phyloP scores from a whole-genome alignment of 1,140 invertebrate genomes.

The Diorhabda sublineata region DNA sequence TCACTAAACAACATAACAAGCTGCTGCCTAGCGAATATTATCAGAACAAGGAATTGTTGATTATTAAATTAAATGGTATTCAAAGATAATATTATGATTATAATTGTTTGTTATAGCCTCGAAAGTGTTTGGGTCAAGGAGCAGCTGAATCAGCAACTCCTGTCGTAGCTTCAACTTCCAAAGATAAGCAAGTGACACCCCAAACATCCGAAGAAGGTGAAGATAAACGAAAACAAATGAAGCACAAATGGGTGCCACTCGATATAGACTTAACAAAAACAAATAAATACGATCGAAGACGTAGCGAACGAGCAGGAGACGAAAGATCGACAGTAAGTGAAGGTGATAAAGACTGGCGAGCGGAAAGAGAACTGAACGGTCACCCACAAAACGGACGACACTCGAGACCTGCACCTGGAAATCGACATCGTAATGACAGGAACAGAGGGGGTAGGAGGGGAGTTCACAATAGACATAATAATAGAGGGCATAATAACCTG shows the following conservation, averaged over 20 bases:
- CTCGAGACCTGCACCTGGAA: constrained; percentile 35
- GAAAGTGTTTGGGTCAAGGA: background rate
- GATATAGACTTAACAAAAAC: constrained; percentile 63
- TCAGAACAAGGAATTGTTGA: too few relatives aligned
- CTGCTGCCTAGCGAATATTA: too few relatives aligned
- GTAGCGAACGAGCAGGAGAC: constrained; percentile 30
- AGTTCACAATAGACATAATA: constrained; percentile 32
- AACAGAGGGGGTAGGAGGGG: constrained; percentile 39
- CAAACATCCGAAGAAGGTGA: constrained; percentile 28
- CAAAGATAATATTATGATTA: too few relatives aligned
- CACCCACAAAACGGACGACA: constrained; percentile 23
- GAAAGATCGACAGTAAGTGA: constrained; percentile 43
- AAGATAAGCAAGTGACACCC: constrained; percentile 20
- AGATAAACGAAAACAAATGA: constrained; percentile 49
- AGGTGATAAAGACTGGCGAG: constrained; percentile 41
- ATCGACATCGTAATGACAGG: constrained; percentile 35
- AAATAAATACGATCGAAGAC: constrained; percentile 31
- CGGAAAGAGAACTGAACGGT: constrained; percentile 28
- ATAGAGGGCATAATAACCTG: constrained; percentile 41
- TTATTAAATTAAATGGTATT: too few relatives aligned
- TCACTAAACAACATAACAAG: too few relatives aligned
- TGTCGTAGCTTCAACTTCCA: constrained; percentile 16
- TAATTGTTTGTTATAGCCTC: constrained; percentile 6
- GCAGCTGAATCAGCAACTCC: background rate
- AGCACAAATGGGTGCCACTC: constrained; percentile 73